Percentiles rank a stretch among this genome's conserved stretches.
Evolutionary conservation across 2,797 vertebrate species (phyloP).

Genomic region (Pangasius sanitwongsei): DNA sequence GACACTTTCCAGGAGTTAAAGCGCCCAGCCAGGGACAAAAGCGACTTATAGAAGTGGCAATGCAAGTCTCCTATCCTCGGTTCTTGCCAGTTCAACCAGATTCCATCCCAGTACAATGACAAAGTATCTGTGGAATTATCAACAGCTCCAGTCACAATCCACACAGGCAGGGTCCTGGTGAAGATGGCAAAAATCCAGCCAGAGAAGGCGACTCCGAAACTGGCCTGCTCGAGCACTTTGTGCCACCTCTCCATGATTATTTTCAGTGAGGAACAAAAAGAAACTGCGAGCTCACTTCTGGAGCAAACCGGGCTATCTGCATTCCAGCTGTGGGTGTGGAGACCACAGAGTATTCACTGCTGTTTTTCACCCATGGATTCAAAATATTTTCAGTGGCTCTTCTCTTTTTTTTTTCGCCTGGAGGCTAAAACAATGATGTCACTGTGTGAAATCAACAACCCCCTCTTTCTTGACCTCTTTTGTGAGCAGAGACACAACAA

Average conservation of each 20-base stretch:
- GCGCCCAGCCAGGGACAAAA: slow-evolving; percentile 85
- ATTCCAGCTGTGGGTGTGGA: slow-evolving; percentile 61
- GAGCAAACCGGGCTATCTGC: slow-evolving; percentile 65
- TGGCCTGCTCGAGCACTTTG: slow-evolving; percentile 65
- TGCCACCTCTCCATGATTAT: slow-evolving; percentile 64
- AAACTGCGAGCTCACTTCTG: slow-evolving; percentile 48
- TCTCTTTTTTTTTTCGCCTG: slow-evolving; percentile 28
- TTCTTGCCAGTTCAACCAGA: slow-evolving; percentile 94
- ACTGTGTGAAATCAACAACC: slow-evolving; percentile 53
- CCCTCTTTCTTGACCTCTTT: slow-evolving; percentile 15
- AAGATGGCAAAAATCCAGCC: slow-evolving; percentile 89
- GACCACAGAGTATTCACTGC: slow-evolving; percentile 45
- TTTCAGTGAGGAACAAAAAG: slow-evolving; percentile 37
- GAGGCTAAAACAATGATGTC: slow-evolving; percentile 60
- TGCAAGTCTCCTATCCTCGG: slow-evolving; percentile 91
- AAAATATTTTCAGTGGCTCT: slow-evolving; percentile 63
- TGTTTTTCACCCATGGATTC: slow-evolving; percentile 72
- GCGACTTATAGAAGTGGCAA: slow-evolving; percentile 87
- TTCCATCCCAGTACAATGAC: slow-evolving; percentile 92
- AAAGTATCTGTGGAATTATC: slow-evolving; percentile 86
- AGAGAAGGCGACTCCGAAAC: slow-evolving; percentile 71
- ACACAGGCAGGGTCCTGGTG: slow-evolving; percentile 87
- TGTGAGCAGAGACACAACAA: slow-evolving; percentile 42
- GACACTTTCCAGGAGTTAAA: slow-evolving; percentile 86
- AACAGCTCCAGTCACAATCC: slow-evolving; percentile 85